Percentiles rank a stretch among this genome's conserved stretches.
Evolutionary conservation across 1,140 invertebrate species (phyloP).

Genomic region (Venustaconcha ellipsiformis): DNA sequence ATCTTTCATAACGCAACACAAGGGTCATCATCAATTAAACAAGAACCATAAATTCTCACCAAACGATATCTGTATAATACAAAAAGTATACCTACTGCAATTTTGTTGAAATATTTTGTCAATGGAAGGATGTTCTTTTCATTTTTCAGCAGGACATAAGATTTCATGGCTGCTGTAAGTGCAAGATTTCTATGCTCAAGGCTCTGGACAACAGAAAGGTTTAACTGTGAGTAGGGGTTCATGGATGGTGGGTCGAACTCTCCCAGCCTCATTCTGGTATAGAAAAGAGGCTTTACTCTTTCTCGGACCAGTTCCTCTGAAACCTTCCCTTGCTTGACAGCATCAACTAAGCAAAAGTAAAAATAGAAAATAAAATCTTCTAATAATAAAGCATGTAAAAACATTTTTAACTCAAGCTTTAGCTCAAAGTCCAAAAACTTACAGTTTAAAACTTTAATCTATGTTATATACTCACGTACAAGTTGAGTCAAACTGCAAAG

Average conservation of each 20-base stretch:
- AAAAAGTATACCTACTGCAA: constrained; percentile 17
- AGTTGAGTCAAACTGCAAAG: too few species aligned
- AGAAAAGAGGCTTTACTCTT: constrained; percentile 50
- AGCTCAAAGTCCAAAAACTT: too few species aligned
- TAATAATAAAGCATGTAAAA: too few species aligned
- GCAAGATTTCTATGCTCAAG: constrained; percentile 40
- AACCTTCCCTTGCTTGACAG: not conserved
- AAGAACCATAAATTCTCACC: too few species aligned
- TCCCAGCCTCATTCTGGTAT: constrained; percentile 58
- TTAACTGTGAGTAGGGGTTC: constrained; percentile 51
- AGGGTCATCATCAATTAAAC: too few species aligned
- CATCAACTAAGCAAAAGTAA: not conserved
- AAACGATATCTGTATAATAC: not conserved
- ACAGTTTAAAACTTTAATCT: too few species aligned
- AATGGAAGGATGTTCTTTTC: constrained; percentile 32
- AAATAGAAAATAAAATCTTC: too few species aligned
- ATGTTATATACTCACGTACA: too few species aligned
- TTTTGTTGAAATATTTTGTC: constrained; percentile 9
- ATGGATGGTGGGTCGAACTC: constrained; percentile 59
- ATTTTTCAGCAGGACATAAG: constrained; percentile 60
- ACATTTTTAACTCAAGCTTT: too few species aligned
- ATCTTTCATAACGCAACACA: not conserved
- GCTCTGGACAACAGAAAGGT: constrained; percentile 46
- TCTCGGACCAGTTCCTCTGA: not conserved
- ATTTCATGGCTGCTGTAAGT: constrained; percentile 40